These are phyloP conservation scores for Cynocephalus volans DNA, from an alignment of 2,113 vertebrate species.

Conservation along the genomic window DNA sequence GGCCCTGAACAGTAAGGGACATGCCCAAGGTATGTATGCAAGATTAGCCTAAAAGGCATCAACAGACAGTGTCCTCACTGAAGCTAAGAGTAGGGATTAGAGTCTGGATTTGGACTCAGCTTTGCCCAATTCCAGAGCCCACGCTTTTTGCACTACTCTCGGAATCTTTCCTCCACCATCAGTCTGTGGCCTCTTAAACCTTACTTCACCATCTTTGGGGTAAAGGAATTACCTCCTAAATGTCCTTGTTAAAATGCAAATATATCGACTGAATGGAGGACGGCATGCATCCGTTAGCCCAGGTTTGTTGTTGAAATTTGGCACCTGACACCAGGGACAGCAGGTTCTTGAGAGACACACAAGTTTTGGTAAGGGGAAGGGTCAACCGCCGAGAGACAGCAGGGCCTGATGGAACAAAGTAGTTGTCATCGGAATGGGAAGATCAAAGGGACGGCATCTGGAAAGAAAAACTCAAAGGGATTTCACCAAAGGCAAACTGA, in stretches of 20 bases:
- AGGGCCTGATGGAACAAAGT: not conserved
- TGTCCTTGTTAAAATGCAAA: conserved; percentile 52
- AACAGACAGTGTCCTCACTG: fast-evolving
- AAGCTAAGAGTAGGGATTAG: not conserved
- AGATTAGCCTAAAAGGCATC: not conserved
- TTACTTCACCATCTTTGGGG: not conserved
- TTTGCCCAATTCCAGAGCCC: not conserved
- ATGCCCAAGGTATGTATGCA: too few species aligned
- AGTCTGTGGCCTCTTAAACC: conserved; percentile 18
- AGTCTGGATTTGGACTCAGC: not conserved
- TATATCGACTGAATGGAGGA: not conserved
- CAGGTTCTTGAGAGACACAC: not conserved
- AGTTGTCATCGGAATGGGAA: not conserved
- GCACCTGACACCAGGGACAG: not conserved
- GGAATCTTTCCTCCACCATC: not conserved
- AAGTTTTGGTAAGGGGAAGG: not conserved
- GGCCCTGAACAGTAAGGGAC: not conserved
- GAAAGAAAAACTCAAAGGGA: not conserved
- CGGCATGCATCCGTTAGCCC: not conserved
- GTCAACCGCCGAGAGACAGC: not conserved
- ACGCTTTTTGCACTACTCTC: not conserved
- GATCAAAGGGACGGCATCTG: not conserved
- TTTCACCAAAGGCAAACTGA: not conserved
- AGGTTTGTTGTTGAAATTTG: conserved; percentile 33
- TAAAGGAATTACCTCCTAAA: conserved; percentile 21